phyloP scores from a whole-genome alignment of 2,113 vertebrate genomes.

The Centropristis striata region DNA sequence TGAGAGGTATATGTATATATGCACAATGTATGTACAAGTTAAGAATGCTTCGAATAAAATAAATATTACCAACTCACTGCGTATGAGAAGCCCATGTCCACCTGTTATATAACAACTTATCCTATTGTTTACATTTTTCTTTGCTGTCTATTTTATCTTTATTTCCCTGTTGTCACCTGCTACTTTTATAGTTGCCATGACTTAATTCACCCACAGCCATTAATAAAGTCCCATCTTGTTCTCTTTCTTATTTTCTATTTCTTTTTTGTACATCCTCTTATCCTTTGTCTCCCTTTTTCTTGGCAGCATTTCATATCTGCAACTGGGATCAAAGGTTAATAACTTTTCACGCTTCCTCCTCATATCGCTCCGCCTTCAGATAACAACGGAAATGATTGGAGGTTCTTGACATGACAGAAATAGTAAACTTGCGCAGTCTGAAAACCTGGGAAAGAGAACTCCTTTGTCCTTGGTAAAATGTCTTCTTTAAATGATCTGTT shows the following conservation, averaged over 20 bases:
- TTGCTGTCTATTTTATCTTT: background rate
- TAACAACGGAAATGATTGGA: slow-evolving; percentile 27
- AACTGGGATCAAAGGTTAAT: slow-evolving; percentile 66
- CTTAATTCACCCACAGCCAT: slow-evolving; percentile 48
- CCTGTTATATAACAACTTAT: background rate
- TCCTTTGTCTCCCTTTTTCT: slow-evolving; percentile 6
- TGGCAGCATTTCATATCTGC: slow-evolving; percentile 46
- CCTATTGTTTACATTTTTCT: background rate
- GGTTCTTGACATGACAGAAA: slow-evolving; percentile 20
- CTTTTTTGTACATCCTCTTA: slow-evolving; percentile 27
- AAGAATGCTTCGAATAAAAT: background rate
- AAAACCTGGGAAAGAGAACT: slow-evolving; percentile 3
- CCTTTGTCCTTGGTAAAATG: slow-evolving; percentile 29
- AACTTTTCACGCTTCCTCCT: slow-evolving; percentile 44
- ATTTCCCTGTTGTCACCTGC: slow-evolving; percentile 4
- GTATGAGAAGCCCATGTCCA: background rate
- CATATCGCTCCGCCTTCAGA: slow-evolving; percentile 19
- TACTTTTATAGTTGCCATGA: background rate
- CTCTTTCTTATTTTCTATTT: slow-evolving; percentile 18
- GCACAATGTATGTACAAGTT: background rate
- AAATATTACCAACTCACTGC: background rate
- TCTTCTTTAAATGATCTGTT: background rate
- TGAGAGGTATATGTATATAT: too few relatives aligned
- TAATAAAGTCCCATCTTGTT: slow-evolving; percentile 39
- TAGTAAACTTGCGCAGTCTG: background rate